Conservation (phyloP, 35 echinoderm and acorn worm species). For the Hemicentrotus pulcherrimus region DNA sequence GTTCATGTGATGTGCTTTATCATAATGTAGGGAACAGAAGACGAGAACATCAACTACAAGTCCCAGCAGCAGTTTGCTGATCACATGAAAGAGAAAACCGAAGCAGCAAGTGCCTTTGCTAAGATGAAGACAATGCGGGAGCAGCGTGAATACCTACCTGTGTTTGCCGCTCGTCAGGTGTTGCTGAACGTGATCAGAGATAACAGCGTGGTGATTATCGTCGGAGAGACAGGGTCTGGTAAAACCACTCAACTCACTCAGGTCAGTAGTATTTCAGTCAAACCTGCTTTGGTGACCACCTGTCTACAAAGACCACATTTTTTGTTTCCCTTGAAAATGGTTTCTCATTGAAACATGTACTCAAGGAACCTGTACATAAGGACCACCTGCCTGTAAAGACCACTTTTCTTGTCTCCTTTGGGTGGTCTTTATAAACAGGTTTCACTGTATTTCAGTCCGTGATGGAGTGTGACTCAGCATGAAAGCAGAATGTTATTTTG, state of each 20-base stretch:
- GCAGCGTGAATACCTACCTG: constrained; percentile 87
- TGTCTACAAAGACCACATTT: no score
- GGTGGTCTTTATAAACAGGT: no score
- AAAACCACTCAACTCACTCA: constrained; percentile 98
- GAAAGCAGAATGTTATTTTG: no score
- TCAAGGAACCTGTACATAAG: no score
- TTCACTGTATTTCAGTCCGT: no score
- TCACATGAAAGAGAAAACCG: constrained; percentile 97
- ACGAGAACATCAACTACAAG: constrained; percentile 95
- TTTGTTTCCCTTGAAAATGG: no score
- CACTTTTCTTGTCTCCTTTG: no score
- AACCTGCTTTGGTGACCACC: no score
- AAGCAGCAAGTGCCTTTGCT: constrained; percentile 96
- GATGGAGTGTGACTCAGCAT: no score
- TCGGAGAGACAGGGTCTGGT: constrained; percentile 98
- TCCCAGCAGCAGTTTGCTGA: constrained; percentile 99
- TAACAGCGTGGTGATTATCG: constrained; percentile 93
- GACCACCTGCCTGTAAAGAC: no score
- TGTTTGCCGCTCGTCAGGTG: constrained; percentile 83
- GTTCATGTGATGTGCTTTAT: neutral
- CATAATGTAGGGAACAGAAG: constrained; percentile 21
- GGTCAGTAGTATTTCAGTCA: constrained; percentile 44
- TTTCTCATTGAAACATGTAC: no score
- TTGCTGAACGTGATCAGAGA: constrained; percentile 91
- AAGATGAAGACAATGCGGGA: constrained; percentile 78